Evolutionary conservation across 2,113 vertebrate species (phyloP).

Genomic region (Corythornis cristatus): DNA sequence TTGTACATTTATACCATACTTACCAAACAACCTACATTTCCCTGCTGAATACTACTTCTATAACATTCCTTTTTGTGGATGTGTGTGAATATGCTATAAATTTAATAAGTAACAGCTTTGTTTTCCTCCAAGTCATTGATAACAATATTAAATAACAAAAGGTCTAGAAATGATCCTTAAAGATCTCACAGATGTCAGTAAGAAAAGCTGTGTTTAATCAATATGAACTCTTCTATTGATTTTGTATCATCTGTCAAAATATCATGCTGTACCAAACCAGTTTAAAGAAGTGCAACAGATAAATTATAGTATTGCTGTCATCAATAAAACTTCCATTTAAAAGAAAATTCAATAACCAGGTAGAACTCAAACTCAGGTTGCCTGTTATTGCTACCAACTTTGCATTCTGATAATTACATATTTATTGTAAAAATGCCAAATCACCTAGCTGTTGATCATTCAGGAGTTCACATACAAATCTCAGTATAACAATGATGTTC

Average conservation of each 20-base stretch:
- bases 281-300: not conserved
- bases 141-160: conserved; percentile 10
- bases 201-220: not conserved
- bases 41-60: not conserved
- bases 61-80: not conserved
- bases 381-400: not conserved
- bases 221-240: conserved; percentile 27
- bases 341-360: not conserved
- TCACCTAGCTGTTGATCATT: not conserved
- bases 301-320: not conserved
- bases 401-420: not conserved
- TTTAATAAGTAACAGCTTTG: not conserved
- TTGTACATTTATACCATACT: not conserved
- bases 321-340: not conserved
- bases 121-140: conserved; percentile 1
- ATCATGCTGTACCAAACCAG: not conserved
- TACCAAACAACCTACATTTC: not conserved
- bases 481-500: not conserved
- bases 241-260: conserved; percentile 48
- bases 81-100: not conserved
- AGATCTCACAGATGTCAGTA: not conserved
- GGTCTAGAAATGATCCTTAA: conserved; percentile 5
- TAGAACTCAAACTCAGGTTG: not conserved
- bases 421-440: not conserved
- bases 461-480: not conserved